Conservation (phyloP, 1,140 invertebrate genomes). For the Thaumatotibia leucotreta region DNA sequence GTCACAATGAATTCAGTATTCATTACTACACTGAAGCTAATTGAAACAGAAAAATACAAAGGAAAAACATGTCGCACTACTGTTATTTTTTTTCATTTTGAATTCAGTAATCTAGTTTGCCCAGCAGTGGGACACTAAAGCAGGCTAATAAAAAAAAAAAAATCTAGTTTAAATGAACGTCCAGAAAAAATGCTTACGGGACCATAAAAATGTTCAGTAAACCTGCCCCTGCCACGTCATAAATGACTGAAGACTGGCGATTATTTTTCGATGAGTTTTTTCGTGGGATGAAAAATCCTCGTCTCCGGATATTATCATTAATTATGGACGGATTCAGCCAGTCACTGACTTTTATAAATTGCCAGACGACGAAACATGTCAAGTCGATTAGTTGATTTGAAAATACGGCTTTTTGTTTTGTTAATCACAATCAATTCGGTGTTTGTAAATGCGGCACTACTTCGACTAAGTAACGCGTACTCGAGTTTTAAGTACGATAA, state of each 20-base stretch:
- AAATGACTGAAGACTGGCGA: constrained; percentile 57
- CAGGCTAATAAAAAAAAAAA: no score
- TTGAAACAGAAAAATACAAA: no score
- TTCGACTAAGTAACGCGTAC: no score
- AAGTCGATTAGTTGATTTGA: neutral
- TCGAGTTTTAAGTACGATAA: no score
- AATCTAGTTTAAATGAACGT: no score
- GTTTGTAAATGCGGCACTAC: neutral
- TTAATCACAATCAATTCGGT: neutral
- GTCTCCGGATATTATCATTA: constrained; percentile 69
- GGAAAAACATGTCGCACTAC: no score
- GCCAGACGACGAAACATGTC: constrained; percentile 9
- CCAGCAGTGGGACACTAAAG: no score
- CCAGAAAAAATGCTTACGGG: neutral
- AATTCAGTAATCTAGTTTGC: no score
- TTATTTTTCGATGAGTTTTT: constrained; percentile 61
- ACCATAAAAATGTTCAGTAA: neutral
- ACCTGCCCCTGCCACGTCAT: constrained; percentile 34
- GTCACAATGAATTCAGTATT: no score
- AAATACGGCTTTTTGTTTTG: neutral
- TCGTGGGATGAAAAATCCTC: constrained; percentile 54
- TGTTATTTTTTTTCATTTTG: no score
- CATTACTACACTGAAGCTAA: no score
- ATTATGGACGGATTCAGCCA: constrained; percentile 57
- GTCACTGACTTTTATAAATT: constrained; percentile 53